Evolutionary conservation across 2,113 vertebrate species (phyloP), one percentile per base, ranked within the genome.

Genomic region (Gasterosteus aculeatus): DNA sequence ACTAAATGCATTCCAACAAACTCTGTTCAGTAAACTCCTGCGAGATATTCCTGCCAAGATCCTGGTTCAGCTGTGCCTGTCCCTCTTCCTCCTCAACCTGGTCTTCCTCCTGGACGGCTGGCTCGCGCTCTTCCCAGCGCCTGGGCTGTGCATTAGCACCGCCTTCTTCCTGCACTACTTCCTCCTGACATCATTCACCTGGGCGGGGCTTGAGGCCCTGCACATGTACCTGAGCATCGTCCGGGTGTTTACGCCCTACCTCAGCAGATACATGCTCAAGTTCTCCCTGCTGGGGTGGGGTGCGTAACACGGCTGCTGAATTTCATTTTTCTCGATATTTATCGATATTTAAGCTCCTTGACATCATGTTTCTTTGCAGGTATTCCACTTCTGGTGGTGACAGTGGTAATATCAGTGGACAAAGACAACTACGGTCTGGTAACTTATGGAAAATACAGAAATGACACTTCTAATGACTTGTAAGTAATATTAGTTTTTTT

Each of bases 221-320:
- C 98, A 99, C 87, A 98, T 99, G 96, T 99, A 99, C 89, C 91
- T 99, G 77, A 96, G 96, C 47, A 95, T 99, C 14, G 95, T 99
- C 47, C 95, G 94, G 83, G 98, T 99, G 72, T 99, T 99, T 80
- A 89, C 86, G 0, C 88, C 92, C 0, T 92, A 93, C 85, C 82
- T 93, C 85, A 97, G 97, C 87, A 96, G 94, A 93, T 99, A 99
- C 90, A 98, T 99, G 90, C 94, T 98, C 61, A 99, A 98, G 89
- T 96, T 98, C 86, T 95, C 96, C 15, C 38, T 97, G 51, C 38
- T 96, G 41, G 98, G 97, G 69, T 99, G 98, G 78, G 78, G 70
- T 80, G 64, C 61, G 71, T 68, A 6, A 53, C 22, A 26, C 14
- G 14, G 1, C 10, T 60, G 2, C 5, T 14, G 33, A 44, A 41